Evolutionary conservation across 2,888 invertebrate genomes (phyloP).

Genomic region (Branchinecta sandiegonensis): DNA sequence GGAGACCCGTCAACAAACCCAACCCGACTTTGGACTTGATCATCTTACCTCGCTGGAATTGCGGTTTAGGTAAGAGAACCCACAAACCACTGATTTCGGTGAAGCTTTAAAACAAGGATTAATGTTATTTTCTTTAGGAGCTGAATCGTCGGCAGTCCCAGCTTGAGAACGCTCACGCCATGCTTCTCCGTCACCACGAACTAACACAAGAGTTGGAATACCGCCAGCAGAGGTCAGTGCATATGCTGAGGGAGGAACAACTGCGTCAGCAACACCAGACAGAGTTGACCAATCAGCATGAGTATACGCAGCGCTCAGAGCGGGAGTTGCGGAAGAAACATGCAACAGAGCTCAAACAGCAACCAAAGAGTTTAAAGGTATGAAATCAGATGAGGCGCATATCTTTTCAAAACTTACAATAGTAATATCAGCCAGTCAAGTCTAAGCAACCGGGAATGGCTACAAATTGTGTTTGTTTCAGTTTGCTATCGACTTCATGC

Average conservation of each 20-base stretch:
- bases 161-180: constrained; percentile 81
- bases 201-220: constrained; percentile 92
- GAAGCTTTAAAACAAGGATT: background rate
- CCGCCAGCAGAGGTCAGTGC: constrained; percentile 85
- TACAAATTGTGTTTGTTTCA: too few species aligned
- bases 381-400: too few species aligned
- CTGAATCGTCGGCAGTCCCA: constrained; percentile 87
- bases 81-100: too few species aligned
- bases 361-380: constrained; percentile 95
- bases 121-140: constrained; percentile 47
- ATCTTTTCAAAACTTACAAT: too few species aligned
- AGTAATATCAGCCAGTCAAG: too few species aligned
- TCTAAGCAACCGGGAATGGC: too few species aligned
- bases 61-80: too few species aligned
- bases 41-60: background rate
- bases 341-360: constrained; percentile 88
- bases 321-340: constrained; percentile 92
- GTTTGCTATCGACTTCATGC: too few species aligned
- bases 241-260: constrained; percentile 74
- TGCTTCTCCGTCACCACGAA: constrained; percentile 90
- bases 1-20: too few species aligned
- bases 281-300: constrained; percentile 84
- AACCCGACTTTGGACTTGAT: too few species aligned
- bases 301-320: constrained; percentile 88
- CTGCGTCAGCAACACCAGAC: constrained; percentile 78